Evolutionary conservation across 2,888 invertebrate species (phyloP).

Genomic region (Oeneis ivallda): DNA sequence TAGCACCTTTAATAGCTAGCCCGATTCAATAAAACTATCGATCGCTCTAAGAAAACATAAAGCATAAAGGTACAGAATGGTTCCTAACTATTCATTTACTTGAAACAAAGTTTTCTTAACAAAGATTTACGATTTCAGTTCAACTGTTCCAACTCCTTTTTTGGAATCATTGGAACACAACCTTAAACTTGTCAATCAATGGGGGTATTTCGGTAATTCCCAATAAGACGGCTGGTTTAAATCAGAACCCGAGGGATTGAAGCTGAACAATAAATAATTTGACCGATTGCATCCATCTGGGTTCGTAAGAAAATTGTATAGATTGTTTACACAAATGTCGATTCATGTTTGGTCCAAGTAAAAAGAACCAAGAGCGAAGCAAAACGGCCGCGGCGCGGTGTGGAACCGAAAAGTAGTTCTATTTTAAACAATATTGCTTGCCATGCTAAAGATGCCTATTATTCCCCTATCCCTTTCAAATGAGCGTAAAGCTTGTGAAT

Average conservation of each 20-base stretch:
- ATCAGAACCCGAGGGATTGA: slow-evolving; percentile 48
- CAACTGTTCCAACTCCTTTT: slow-evolving; percentile 17
- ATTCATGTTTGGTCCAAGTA: slow-evolving; percentile 41
- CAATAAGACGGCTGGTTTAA: slow-evolving; percentile 49
- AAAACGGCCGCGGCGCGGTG: no score
- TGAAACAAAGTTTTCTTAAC: no score
- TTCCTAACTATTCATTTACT: no score
- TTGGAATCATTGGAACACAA: slow-evolving; percentile 22
- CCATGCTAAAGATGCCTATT: no score
- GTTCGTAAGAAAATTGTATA: slow-evolving; percentile 52
- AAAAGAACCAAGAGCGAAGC: slow-evolving; percentile 3
- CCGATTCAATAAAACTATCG: no score
- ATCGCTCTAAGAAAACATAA: no score
- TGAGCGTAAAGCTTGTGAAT: no score
- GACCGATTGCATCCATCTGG: slow-evolving; percentile 56
- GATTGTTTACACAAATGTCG: slow-evolving; percentile 57
- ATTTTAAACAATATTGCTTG: no score
- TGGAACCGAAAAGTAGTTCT: no score
- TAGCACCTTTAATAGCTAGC: no score
- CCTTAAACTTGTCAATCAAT: slow-evolving; percentile 40
- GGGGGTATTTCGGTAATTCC: slow-evolving; percentile 29
- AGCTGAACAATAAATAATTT: slow-evolving; percentile 52
- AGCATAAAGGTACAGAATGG: no score
- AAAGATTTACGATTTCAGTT: slow-evolving; percentile 21
- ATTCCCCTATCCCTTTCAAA: no score